Conservation (phyloP, 2,888 invertebrate species). For the Chironomus riparius region DNA sequence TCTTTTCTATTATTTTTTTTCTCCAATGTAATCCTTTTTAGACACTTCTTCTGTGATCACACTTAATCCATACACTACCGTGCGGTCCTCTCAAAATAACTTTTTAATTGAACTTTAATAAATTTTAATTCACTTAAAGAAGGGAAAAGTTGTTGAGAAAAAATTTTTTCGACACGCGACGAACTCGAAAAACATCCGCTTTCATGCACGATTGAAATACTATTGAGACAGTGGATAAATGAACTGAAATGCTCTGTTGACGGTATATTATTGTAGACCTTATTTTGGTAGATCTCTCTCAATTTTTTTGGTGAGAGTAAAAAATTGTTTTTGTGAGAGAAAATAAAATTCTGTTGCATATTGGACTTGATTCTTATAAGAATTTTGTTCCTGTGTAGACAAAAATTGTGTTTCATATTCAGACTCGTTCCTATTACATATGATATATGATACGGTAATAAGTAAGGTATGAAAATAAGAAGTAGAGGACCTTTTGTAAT, state of each 20-base stretch:
- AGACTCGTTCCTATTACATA: too few species aligned
- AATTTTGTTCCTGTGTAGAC: not conserved
- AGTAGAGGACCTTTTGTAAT: too few species aligned
- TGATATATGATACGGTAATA: too few species aligned
- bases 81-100: not conserved
- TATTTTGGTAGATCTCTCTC: not conserved
- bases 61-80: not conserved
- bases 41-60: not conserved
- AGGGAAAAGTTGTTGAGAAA: not conserved
- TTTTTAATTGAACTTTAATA: slow-evolving; percentile 3
- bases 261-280: not conserved
- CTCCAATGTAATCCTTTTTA: not conserved
- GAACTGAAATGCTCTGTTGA: not conserved
- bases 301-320: not conserved
- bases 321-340: not conserved
- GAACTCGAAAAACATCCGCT: not conserved
- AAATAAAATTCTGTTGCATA: not conserved
- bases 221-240: not conserved
- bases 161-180: not conserved
- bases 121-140: not conserved
- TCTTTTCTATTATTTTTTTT: not conserved
- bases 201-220: not conserved
- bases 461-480: too few species aligned
- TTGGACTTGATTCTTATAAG: not conserved
- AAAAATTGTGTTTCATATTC: not conserved